Conservation (phyloP, 2,113 vertebrate species). For the Bostrychus sinensis region DNA sequence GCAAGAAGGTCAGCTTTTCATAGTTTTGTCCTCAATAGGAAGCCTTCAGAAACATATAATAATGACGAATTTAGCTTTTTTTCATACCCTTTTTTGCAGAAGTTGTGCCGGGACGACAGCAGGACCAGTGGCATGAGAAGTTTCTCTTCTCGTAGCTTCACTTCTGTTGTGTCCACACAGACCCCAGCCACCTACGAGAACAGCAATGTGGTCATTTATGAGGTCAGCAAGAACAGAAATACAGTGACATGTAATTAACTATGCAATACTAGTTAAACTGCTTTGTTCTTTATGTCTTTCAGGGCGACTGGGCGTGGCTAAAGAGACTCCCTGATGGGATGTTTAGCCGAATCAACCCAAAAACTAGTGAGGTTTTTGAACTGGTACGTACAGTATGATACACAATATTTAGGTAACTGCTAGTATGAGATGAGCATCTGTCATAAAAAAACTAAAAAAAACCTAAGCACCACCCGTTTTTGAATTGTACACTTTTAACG, state of each 20-base stretch:
- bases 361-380: slow-evolving; percentile 78
- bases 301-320: slow-evolving; percentile 85
- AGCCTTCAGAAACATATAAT: too few relatives aligned
- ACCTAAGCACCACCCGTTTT: too few relatives aligned
- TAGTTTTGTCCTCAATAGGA: background rate
- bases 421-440: too few relatives aligned
- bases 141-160: slow-evolving; percentile 61
- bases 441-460: too few relatives aligned
- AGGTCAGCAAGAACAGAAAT: too few relatives aligned
- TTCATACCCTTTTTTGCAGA: slow-evolving; percentile 52
- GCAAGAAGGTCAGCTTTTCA: slow-evolving; percentile 78
- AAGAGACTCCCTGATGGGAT: slow-evolving; percentile 79
- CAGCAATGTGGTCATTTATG: slow-evolving; percentile 80
- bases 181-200: slow-evolving; percentile 82
- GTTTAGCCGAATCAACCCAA: slow-evolving; percentile 73
- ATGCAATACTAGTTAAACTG: too few relatives aligned
- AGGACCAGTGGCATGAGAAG: slow-evolving; percentile 65
- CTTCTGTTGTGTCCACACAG: slow-evolving; percentile 61
- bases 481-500: too few relatives aligned
- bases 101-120: slow-evolving; percentile 78
- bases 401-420: background rate
- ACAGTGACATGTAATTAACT: too few relatives aligned
- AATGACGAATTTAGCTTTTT: too few relatives aligned
- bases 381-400: slow-evolving; percentile 67
- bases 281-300: slow-evolving; percentile 19